phyloP scores from a whole-genome alignment of 2,888 invertebrate genomes.

The Heliconius ismenius region DNA sequence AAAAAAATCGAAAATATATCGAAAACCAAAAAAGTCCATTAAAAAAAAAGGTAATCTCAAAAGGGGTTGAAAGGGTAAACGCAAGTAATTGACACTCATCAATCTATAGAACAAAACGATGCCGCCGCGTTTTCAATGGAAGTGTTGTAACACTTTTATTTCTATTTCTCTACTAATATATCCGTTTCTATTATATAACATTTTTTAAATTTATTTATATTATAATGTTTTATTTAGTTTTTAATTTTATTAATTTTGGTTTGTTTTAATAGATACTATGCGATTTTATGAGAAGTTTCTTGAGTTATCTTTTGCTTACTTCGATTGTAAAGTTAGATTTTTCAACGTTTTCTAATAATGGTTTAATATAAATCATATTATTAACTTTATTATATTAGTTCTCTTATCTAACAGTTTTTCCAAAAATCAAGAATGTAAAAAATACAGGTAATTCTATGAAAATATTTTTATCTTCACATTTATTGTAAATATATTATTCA shows the following conservation, averaged over 20 bases:
- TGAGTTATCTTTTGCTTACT: background rate
- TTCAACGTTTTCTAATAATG: background rate
- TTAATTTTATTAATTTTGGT: slow-evolving; percentile 1
- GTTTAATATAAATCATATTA: background rate
- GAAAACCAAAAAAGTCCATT: slow-evolving; percentile 23
- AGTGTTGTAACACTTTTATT: slow-evolving; percentile 1
- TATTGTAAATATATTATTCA: background rate
- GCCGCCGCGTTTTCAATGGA: slow-evolving; percentile 22
- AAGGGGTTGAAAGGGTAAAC: slow-evolving; percentile 49
- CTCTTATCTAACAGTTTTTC: background rate
- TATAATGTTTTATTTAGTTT: background rate
- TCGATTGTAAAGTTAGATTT: background rate
- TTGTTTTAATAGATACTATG: background rate
- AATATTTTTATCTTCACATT: background rate
- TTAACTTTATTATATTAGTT: background rate
- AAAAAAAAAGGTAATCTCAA: slow-evolving; percentile 25
- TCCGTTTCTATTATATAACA: background rate
- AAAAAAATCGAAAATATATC: background rate
- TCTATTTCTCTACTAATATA: slow-evolving; percentile 5
- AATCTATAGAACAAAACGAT: slow-evolving; percentile 43
- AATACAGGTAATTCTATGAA: background rate
- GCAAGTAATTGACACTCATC: slow-evolving; percentile 53
- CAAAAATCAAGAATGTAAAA: background rate
- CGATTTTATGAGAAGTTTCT: background rate
- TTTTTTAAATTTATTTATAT: background rate